Base-by-base conservation (phyloP, 2,113 vertebrate species). In the Pica pica region DNA sequence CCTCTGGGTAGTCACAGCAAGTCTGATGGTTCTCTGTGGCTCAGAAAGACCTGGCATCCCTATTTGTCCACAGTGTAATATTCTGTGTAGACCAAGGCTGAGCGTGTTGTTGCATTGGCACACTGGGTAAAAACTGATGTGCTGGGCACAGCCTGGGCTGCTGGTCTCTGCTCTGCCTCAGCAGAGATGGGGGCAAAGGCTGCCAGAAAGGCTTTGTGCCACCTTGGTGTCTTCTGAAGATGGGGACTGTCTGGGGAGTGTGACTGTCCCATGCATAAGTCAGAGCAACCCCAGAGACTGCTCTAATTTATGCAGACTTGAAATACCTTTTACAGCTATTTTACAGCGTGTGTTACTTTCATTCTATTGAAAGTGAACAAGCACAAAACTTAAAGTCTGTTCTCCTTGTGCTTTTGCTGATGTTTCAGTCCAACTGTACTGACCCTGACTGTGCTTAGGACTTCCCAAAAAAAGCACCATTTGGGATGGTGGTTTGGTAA, bases 401-500 rank as follows among this genome's bases (percentile, higher is more conserved):
- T 90, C 55, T 89, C 59, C 53, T 71, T 87, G 69, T n/a, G 14
- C 57, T 95, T 95, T 87, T 94, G 84, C 70, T 89, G 87, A 94
- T 87, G 70, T 79, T 97, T 95, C 87, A 83, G 63, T 55, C 91
- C 93, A 95, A 39, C 59, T 5, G 0, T 42, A 67, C 70, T 55
- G 84, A 86, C 71, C 90, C 89, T 91, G 87, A 30, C 71, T 86
- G 42, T 77, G 75, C 92, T 67, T 74, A 69, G 83, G 75, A 70
- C 39, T 91, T 95, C 84, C 96, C 78, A 64, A 96, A 96, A 76
- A 96, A 96, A 89, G 83, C 89, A 86, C 56, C 53, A 78, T 84
- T 93, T 94, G 76, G 89, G 76, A 90, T 61, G 81, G 92, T 73
- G 94, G 93, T 97, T 96, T 96, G 89, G 83, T 90, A 76, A 78